Evolutionary conservation across 2,888 invertebrate genomes (phyloP).

Genomic region (Rhagium mordax): DNA sequence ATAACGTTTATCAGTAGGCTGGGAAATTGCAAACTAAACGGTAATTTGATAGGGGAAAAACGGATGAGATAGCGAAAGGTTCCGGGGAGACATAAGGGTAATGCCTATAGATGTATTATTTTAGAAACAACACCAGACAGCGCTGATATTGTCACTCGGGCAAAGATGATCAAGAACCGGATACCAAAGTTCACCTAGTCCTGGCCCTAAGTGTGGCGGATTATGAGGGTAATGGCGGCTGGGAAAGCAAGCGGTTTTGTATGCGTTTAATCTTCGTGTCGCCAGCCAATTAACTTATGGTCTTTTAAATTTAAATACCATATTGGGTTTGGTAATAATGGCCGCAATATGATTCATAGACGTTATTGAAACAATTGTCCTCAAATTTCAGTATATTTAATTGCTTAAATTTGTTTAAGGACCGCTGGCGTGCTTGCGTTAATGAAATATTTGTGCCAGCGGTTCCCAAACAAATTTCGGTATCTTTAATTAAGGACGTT

Average conservation of each 20-base stretch:
- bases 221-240: background rate
- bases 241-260: background rate
- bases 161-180: background rate
- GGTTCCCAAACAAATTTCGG: no score
- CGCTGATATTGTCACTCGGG: conserved; percentile 19
- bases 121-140: background rate
- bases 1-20: conserved; percentile 15
- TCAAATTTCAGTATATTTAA: no score
- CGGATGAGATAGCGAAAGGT: conserved; percentile 13
- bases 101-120: background rate
- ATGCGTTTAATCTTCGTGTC: background rate
- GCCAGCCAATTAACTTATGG: no score
- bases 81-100: background rate
- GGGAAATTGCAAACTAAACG: conserved; percentile 9
- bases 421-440: no score
- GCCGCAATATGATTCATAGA: no score
- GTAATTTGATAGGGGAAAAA: conserved; percentile 28
- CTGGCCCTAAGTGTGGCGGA: background rate
- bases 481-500: no score
- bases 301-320: no score
- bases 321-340: no score
- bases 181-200: background rate
- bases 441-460: no score
- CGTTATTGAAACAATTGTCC: no score
- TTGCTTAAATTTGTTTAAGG: no score